phyloP scores from a whole-genome alignment of 2,113 vertebrate species.

The Clarias macrocephalus region DNA sequence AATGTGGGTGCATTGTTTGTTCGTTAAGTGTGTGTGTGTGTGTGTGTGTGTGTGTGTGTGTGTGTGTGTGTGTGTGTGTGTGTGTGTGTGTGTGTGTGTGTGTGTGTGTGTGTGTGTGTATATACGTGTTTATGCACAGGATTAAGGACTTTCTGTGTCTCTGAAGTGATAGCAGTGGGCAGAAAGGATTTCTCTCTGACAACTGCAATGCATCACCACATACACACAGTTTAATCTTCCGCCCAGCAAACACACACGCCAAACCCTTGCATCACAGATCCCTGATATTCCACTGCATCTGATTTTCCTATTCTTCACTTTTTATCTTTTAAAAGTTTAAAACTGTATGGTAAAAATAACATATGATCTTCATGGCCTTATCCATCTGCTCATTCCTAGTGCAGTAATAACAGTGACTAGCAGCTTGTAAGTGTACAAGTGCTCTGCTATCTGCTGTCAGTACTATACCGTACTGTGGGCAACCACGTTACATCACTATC shows the following conservation, averaged over 20 bases:
- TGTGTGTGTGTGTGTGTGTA: slow-evolving; percentile 65
- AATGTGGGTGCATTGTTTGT: slow-evolving; percentile 77
- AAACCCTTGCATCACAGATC: slow-evolving; percentile 70
- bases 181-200: slow-evolving; percentile 76
- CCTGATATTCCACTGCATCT: slow-evolving; percentile 18
- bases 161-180: slow-evolving; percentile 72
- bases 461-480: not conserved
- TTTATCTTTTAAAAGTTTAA: slow-evolving; percentile 32
- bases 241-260: slow-evolving; percentile 75
- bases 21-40: slow-evolving; percentile 62
- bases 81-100: slow-evolving; percentile 69
- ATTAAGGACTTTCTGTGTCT: slow-evolving; percentile 79
- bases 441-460: not conserved
- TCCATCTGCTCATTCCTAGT: not conserved
- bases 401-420: not conserved
- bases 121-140: slow-evolving; percentile 59
- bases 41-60: slow-evolving; percentile 69
- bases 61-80: slow-evolving; percentile 61
- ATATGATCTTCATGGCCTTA: not conserved
- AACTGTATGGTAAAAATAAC: slow-evolving; percentile 19
- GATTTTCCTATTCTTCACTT: slow-evolving; percentile 55
- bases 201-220: slow-evolving; percentile 82
- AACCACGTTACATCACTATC: not conserved
- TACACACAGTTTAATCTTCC: slow-evolving; percentile 82
- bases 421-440: not conserved